phyloP scores from a whole-genome alignment of 2,888 invertebrate species.

The Molorchus minor region DNA sequence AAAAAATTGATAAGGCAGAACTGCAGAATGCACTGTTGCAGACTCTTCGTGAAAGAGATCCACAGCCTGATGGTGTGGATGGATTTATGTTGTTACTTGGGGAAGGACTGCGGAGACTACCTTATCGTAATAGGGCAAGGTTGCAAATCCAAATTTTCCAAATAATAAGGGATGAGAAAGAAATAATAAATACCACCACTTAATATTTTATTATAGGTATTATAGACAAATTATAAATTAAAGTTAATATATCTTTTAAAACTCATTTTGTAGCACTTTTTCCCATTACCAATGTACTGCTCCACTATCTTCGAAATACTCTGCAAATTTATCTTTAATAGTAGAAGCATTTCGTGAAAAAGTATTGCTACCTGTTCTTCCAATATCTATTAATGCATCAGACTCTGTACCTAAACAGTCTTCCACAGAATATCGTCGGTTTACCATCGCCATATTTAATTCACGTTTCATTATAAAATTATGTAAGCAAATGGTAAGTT shows the following conservation, averaged over 20 bases:
- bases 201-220: not conserved
- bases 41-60: not conserved
- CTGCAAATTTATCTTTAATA: conserved; percentile 11
- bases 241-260: conserved; percentile 1
- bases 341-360: conserved; percentile 39
- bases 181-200: not conserved
- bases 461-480: conserved; percentile 10
- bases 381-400: conserved; percentile 8
- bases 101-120: not conserved
- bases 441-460: not conserved
- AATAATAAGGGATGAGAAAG: not conserved
- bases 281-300: conserved; percentile 8
- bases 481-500: not conserved
- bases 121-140: not conserved
- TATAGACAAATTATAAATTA: not conserved
- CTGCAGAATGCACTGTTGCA: not conserved
- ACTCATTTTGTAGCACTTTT: not conserved
- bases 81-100: not conserved
- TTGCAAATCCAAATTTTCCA: not conserved
- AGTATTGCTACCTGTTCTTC: conserved; percentile 51
- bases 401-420: not conserved
- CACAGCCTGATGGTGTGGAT: not conserved
- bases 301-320: conserved; percentile 10
- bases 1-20: not conserved
- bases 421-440: not conserved